These are phyloP conservation scores for Hucho hucho DNA, from an alignment of 2,113 vertebrate genomes.

Conservation along the genomic window DNA sequence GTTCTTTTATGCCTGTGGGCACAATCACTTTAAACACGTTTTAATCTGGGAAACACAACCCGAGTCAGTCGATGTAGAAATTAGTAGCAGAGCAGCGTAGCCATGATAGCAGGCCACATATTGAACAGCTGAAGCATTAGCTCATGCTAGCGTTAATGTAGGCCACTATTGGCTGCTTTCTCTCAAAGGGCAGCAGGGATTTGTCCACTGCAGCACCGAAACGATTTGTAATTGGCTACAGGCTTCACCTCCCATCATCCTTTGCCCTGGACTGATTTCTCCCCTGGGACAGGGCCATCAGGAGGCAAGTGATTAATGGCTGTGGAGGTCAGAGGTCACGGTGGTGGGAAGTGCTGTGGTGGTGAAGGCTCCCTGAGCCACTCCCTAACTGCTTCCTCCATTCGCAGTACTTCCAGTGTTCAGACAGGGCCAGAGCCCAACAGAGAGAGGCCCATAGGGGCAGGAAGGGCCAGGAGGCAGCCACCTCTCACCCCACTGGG, in stretches of 20 bases:
- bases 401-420: conserved; percentile 41
- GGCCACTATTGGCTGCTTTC: conserved; percentile 47
- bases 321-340: conserved; percentile 66
- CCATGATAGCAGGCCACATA: conserved; percentile 2
- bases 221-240: conserved; percentile 73
- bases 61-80: background rate
- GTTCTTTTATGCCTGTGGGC: conserved; percentile 12
- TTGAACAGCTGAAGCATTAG: conserved; percentile 4
- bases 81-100: background rate
- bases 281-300: conserved; percentile 74
- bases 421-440: conserved; percentile 6
- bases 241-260: conserved; percentile 74
- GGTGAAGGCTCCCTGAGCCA: conserved; percentile 62
- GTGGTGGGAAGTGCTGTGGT: conserved; percentile 68
- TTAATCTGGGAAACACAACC: background rate
- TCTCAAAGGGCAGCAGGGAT: conserved; percentile 51
- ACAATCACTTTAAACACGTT: background rate
- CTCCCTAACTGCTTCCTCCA: conserved; percentile 66
- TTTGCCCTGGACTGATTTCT: conserved; percentile 74
- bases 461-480: background rate
- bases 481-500: background rate
- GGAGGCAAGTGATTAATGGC: conserved; percentile 78
- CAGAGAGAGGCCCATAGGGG: conserved; percentile 1
- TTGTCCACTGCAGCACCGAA: conserved; percentile 54
- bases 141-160: conserved; percentile 14